phyloP scores from a whole-genome alignment of 2,888 invertebrate species.

The Cephonodes hylas region DNA sequence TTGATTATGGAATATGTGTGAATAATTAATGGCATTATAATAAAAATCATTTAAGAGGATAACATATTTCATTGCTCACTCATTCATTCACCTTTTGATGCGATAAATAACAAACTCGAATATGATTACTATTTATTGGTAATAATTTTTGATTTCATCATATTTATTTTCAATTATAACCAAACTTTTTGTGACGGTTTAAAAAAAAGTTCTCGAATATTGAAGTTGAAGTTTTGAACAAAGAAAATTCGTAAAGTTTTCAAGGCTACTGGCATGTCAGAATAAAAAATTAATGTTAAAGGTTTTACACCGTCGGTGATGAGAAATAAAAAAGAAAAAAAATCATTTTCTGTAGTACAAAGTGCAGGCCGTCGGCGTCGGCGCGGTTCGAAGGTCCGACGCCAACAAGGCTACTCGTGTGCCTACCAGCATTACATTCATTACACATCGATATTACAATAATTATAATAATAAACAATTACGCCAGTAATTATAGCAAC shows the following conservation, averaged over 20 bases:
- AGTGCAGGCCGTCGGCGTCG: background rate
- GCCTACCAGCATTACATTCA: too few relatives aligned
- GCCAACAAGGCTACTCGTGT: background rate
- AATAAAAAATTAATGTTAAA: too few relatives aligned
- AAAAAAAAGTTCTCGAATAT: too few relatives aligned
- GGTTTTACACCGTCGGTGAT: background rate
- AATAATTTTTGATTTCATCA: background rate
- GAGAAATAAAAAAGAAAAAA: background rate
- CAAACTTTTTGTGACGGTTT: too few relatives aligned
- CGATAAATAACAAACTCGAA: background rate
- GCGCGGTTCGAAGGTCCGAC: background rate
- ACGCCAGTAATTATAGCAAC: too few relatives aligned
- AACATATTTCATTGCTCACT: background rate
- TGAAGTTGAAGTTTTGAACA: too few relatives aligned
- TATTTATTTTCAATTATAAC: too few relatives aligned
- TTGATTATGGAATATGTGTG: background rate
- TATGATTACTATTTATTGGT: background rate
- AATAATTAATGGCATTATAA: background rate
- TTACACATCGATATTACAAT: too few relatives aligned
- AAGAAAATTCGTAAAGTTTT: too few relatives aligned
- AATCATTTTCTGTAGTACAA: background rate
- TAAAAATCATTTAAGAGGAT: background rate
- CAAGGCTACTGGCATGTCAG: too few relatives aligned
- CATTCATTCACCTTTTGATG: background rate
- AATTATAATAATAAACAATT: too few relatives aligned